phyloP scores from a whole-genome alignment of 1,140 invertebrate genomes.

The Ladona fulva region DNA sequence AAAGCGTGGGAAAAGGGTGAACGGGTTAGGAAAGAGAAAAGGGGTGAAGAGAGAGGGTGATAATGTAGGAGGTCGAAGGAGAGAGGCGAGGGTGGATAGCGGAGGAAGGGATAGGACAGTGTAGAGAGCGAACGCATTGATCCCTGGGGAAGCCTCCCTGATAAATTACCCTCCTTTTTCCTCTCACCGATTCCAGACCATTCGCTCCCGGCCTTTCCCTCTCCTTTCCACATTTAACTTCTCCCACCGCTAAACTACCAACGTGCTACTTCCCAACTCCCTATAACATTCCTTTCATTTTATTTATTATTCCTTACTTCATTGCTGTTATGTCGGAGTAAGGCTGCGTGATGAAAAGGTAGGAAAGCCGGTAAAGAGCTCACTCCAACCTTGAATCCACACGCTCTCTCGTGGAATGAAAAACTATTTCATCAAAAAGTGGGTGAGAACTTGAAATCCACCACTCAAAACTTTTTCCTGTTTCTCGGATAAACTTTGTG shows the following conservation, averaged over 20 bases:
- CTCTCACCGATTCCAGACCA: constrained; percentile 2
- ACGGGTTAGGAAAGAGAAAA: too few relatives aligned
- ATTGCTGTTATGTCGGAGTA: too few relatives aligned
- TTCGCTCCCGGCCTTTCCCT: neutral
- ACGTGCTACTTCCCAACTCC: neutral
- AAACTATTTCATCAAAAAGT: too few relatives aligned
- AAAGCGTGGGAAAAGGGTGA: too few relatives aligned
- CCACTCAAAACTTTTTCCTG: too few relatives aligned
- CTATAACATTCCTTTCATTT: neutral
- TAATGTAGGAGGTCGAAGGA: neutral
- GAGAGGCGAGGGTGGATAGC: neutral
- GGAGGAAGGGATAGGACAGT: neutral
- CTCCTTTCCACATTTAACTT: neutral
- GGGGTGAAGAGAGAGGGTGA: too few relatives aligned
- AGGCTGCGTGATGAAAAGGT: too few relatives aligned
- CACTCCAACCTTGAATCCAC: too few relatives aligned
- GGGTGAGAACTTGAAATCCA: too few relatives aligned
- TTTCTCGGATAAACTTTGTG: too few relatives aligned
- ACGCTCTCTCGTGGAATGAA: too few relatives aligned
- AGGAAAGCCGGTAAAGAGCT: too few relatives aligned
- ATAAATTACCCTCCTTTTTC: constrained; percentile 5
- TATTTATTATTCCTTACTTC: neutral
- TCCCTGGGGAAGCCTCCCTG: neutral
- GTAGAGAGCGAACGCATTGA: neutral
- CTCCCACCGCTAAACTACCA: neutral